Base-by-base conservation (phyloP, 1,140 invertebrate genomes). In the Lutraria rhynchaena region DNA sequence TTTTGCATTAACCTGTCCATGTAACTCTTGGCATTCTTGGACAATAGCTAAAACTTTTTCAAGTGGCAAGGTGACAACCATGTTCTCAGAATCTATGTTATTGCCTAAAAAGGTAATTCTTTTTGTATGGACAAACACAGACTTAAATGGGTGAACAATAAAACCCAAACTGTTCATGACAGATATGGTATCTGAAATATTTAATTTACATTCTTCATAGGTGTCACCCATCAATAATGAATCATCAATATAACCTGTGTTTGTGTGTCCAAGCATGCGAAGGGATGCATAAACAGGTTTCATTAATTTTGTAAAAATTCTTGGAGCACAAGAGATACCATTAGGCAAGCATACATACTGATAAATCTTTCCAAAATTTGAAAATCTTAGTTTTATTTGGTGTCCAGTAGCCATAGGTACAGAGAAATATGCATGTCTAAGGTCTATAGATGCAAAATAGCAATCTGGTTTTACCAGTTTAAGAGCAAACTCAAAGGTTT, bases 61-160 rank as follows among this genome's bases (percentile, higher is more conserved):
- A 37, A 41, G 19, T n/a, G 82, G 57, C 35, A 82, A 67, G 15
- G 24, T 65, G 22, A 80, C 76, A 44, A 57, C 60, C 53, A 84
- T 77, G 7, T 31, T 24, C 5, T 37, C 24, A n/a, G 81, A 63
- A 74, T 84, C 67, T 51, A 85, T 67, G 51, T 73, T 49, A 74
- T 57, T 71, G 19, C 84, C 82, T 17, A 84, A 37, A 61, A 51
- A 80, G 37, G 51, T 51, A 31, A 73, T 71, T 65, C 17, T 41
- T 49, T 81, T 27, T 73, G 53, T 51, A 63, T n/a, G n/a, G n/a
- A 27, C 31, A 78, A 85, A 24, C 74, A 81, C 27, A 13, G 35
- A n/a, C n/a, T n/a, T n/a, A n/a, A n/a, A n/a, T 24, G 29, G 22
- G 44, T 84, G 46, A 49, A 84, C 55, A 41, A 81, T 51, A 81